Conservation (phyloP, 2,888 invertebrate genomes). For the Harpalus rufipes region DNA sequence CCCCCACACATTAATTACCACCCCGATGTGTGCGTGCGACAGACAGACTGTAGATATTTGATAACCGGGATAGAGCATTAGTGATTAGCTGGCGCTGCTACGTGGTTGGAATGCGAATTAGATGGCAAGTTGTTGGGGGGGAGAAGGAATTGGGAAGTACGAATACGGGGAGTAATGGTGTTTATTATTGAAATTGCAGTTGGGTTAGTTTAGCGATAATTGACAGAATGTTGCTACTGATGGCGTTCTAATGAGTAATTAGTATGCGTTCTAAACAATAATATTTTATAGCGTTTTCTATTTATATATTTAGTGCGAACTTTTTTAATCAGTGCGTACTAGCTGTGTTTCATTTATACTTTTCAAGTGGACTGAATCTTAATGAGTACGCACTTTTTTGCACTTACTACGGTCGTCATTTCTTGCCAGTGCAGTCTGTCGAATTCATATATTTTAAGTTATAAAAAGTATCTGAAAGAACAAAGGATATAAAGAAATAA, state of each 20-base stretch:
- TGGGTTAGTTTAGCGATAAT: neutral
- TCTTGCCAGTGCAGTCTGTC: too few species aligned
- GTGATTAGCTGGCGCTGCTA: slow-evolving; percentile 48
- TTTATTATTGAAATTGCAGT: slow-evolving; percentile 42
- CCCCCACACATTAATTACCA: slow-evolving; percentile 34
- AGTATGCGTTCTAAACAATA: neutral
- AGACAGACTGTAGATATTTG: slow-evolving; percentile 57
- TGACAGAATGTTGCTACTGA: neutral
- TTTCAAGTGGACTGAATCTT: too few species aligned
- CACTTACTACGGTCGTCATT: too few species aligned
- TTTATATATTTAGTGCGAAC: too few species aligned
- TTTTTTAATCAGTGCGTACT: too few species aligned
- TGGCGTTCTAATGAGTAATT: neutral
- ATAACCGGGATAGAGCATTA: slow-evolving; percentile 50
- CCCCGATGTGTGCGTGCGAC: slow-evolving; percentile 46
- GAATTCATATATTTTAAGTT: too few species aligned
- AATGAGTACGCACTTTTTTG: too few species aligned
- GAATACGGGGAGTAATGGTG: slow-evolving; percentile 21
- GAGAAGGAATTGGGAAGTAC: slow-evolving; percentile 5
- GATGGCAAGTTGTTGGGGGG: neutral
- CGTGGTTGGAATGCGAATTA: slow-evolving; percentile 32
- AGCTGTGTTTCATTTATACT: too few species aligned
- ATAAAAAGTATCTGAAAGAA: too few species aligned
- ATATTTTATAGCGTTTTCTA: too few species aligned
- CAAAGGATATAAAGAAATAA: too few species aligned